Evolutionary conservation across 1,140 invertebrate species (phyloP).

Genomic region (Zaprionus nigranus): DNA sequence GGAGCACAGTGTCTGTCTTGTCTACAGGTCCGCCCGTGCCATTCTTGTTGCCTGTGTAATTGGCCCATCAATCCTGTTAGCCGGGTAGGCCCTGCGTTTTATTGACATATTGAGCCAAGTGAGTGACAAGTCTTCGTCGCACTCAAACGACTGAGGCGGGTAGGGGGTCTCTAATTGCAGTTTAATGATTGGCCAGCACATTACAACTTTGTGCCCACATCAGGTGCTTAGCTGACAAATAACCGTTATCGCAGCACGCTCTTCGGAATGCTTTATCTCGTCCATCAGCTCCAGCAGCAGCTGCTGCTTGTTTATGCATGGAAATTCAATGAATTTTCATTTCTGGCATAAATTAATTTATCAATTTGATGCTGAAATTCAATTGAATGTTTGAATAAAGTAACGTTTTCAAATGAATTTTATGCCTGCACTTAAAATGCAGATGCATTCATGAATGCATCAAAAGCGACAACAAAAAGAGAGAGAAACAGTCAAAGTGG

Average conservation of each 20-base stretch:
- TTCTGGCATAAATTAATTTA: neutral
- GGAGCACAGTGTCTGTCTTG: neutral
- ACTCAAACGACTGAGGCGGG: neutral
- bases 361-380: neutral
- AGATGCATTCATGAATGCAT: neutral
- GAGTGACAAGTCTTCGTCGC: constrained; percentile 39
- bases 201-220: neutral
- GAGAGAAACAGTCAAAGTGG: neutral
- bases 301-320: neutral
- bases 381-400: neutral
- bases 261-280: neutral
- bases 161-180: constrained; percentile 44
- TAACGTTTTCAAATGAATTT: neutral
- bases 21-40: neutral
- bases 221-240: constrained; percentile 13
- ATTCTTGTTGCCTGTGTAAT: constrained; percentile 36
- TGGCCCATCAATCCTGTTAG: constrained; percentile 37
- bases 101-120: constrained; percentile 50
- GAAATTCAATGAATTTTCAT: constrained; percentile 2
- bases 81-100: constrained; percentile 36
- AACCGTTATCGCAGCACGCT: constrained; percentile 8
- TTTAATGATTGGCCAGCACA: constrained; percentile 40
- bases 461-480: neutral
- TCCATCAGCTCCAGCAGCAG: too few relatives aligned
- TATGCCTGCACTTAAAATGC: neutral